Evolutionary conservation across 2,888 invertebrate genomes (phyloP).

Genomic region (Drosophila paranaensis): DNA sequence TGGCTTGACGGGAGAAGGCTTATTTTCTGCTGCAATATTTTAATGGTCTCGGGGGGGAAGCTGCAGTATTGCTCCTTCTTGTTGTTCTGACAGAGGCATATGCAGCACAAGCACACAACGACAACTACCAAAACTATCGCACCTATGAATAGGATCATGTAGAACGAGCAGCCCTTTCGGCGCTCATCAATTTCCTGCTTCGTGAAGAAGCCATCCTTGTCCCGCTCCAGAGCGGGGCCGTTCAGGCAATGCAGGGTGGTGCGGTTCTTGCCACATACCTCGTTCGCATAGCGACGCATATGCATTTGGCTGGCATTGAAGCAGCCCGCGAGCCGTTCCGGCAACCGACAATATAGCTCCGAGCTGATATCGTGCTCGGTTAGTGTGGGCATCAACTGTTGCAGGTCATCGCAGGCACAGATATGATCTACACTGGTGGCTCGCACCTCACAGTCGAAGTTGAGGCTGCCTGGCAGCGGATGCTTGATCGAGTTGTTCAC

Average conservation of each 20-base stretch:
- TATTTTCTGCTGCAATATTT: neutral
- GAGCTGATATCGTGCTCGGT: conserved; percentile 81
- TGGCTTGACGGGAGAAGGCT: neutral
- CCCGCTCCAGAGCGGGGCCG: conserved; percentile 69
- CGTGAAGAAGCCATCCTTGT: conserved; percentile 77
- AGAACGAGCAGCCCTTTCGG: neutral
- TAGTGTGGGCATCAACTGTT: conserved; percentile 73
- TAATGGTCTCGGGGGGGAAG: neutral
- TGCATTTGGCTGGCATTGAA: conserved; percentile 81
- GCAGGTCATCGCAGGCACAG: conserved; percentile 79
- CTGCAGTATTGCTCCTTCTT: neutral
- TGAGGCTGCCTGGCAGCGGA: conserved; percentile 78
- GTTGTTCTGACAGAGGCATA: no score
- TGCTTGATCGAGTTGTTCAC: conserved; percentile 80
- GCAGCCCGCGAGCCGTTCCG: conserved; percentile 70
- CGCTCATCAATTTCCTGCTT: conserved; percentile 55
- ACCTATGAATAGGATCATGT: accelerated
- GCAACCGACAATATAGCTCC: conserved; percentile 81
- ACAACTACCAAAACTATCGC: neutral
- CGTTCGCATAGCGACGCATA: conserved; percentile 78
- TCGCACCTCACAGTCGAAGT: conserved; percentile 81
- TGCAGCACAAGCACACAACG: neutral
- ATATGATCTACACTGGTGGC: conserved; percentile 74
- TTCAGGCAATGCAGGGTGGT: conserved; percentile 76
- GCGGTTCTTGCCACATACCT: conserved; percentile 80